Conservation (phyloP, 1,140 invertebrate genomes). For the Bursaphelenchus mucronatus region DNA sequence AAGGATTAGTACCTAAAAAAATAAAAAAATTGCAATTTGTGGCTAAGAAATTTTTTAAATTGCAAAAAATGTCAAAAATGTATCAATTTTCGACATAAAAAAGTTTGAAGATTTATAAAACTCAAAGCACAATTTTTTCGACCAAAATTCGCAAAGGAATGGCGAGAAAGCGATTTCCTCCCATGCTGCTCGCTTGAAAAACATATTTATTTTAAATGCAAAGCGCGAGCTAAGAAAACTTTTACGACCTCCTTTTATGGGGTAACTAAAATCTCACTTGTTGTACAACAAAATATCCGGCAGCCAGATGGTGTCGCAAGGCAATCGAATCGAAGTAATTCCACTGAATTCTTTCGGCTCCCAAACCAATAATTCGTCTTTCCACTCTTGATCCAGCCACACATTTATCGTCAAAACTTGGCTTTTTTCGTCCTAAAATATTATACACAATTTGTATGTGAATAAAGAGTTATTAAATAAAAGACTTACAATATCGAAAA, state of each 20-base stretch:
- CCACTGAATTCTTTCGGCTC: constrained; percentile 86
- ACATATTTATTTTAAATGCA: too few relatives aligned
- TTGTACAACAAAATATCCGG: constrained; percentile 52
- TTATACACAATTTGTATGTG: too few relatives aligned
- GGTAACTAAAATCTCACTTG: too few relatives aligned
- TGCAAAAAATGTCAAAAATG: background rate
- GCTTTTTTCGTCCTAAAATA: constrained; percentile 67
- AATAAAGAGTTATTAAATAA: too few relatives aligned
- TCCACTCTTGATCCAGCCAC: constrained; percentile 69
- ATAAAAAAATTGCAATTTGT: background rate
- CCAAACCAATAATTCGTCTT: constrained; percentile 86
- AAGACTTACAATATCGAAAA: constrained; percentile 64
- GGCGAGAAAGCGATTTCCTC: too few relatives aligned
- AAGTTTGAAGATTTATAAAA: background rate
- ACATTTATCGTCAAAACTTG: constrained; percentile 68
- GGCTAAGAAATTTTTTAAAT: too few relatives aligned
- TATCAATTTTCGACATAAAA: background rate
- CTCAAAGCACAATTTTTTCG: background rate
- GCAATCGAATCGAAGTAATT: constrained; percentile 83
- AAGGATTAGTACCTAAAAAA: background rate
- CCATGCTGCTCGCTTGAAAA: too few relatives aligned
- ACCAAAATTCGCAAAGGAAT: background rate
- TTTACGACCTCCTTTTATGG: too few relatives aligned
- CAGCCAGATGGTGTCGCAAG: constrained; percentile 62
- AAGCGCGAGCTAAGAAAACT: too few relatives aligned